Evolutionary conservation across 2,113 vertebrate genomes (phyloP), one percentile per base, ranked within the genome.

Genomic region (Pseudorasbora parva): DNA sequence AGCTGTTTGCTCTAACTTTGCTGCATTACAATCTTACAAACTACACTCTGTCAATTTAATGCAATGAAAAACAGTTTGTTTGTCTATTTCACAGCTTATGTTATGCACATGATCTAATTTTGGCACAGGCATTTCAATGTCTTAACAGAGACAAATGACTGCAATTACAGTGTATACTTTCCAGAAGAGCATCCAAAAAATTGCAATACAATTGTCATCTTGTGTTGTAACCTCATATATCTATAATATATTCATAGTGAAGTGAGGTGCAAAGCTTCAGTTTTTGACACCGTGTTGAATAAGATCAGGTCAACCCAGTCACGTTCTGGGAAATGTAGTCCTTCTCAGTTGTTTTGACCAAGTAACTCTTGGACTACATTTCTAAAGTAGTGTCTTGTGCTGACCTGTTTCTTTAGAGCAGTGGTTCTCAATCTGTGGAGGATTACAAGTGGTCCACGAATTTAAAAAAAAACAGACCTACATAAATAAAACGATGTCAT

Each of bases 241-340:
- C 90, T 77, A 17, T 81, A 78, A 83, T 74, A 86, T 90, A 92
- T 90, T 92, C 89, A 92, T 87, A 90, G 83, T 77, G 54, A 83
- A 69, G 81, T 77, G 71, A 73, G 43, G 69, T 23, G 75, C 5
- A 83, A 71, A 78, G 57, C 78, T 33, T 59, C 75, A 85, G 82
- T 90, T 82, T 71, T 79, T 86, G 85, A 85, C 81, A 49, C 87
- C 85, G 91, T 89, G 92, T 92, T 89, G 84, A 83, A 86, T 89
- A 90, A 88, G 59, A 71, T 88, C 89, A 92, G 90, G 88, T 88
- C 89, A 91, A 87, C 62, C 85, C 89, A 89, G 90, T 37, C 69
- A 79, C 64, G 14, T 87, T 51, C 45, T 87, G 91, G 78, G 85
- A 91, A 88, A 89, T 85, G 90, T 80, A 87, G 74, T 91, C 76